Conservation (phyloP, 1,140 invertebrate genomes). For the Ooceraea biroi region DNA sequence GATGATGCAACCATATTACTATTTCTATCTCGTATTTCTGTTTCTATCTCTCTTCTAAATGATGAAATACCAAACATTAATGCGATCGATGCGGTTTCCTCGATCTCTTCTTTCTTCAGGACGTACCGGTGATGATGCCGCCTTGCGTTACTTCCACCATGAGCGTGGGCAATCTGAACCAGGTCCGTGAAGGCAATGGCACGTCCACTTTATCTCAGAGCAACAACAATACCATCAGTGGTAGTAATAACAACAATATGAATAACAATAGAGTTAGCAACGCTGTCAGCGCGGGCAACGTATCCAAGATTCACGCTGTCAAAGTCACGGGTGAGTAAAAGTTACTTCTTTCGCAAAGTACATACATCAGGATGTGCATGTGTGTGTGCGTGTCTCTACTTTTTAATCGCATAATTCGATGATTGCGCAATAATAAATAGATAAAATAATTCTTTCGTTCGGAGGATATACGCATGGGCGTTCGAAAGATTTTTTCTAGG, state of each 20-base stretch:
- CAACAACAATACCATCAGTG: slow-evolving; percentile 72
- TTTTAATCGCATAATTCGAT: background rate
- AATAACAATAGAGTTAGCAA: slow-evolving; percentile 77
- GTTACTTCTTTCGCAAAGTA: background rate
- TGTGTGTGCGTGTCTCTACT: background rate
- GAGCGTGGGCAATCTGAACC: slow-evolving; percentile 82
- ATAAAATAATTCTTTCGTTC: background rate
- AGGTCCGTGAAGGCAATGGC: slow-evolving; percentile 76
- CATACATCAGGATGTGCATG: too few relatives aligned
- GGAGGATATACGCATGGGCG: too few relatives aligned
- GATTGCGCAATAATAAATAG: background rate
- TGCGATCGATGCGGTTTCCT: slow-evolving; percentile 1
- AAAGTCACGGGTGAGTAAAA: slow-evolving; percentile 79
- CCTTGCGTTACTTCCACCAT: slow-evolving; percentile 82
- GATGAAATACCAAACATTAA: slow-evolving; percentile 2
- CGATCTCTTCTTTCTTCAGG: slow-evolving; percentile 66
- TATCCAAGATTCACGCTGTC: slow-evolving; percentile 78
- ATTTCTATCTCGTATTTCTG: background rate
- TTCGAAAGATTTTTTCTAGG: too few relatives aligned
- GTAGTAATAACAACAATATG: slow-evolving; percentile 69
- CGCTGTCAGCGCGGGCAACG: slow-evolving; percentile 80
- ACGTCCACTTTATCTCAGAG: slow-evolving; percentile 66
- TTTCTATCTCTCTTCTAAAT: background rate
- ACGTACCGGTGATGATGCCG: slow-evolving; percentile 76
- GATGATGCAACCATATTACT: background rate